A percentile compares a stretch with the other conserved stretches of the same genome.
Evolutionary conservation across 2,797 vertebrate species (phyloP).

Genomic region (Eurystomus glaucurus): DNA sequence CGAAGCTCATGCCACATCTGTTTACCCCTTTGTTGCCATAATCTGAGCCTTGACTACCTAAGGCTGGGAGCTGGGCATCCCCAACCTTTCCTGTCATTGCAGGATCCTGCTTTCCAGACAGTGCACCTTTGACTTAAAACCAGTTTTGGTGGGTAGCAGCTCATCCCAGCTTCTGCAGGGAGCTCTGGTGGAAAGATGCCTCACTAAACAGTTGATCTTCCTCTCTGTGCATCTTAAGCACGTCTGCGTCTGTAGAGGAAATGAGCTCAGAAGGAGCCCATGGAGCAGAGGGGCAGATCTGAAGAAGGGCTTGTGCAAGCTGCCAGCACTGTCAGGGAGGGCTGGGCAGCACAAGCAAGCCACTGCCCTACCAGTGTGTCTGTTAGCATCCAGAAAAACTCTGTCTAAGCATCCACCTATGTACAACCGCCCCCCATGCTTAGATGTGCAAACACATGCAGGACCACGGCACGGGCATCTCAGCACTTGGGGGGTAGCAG

Average conservation of each 20-base stretch:
- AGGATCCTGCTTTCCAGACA: neutral
- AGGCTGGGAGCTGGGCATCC: neutral
- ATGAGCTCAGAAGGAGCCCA: neutral
- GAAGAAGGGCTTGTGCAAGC: neutral
- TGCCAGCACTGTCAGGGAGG: neutral
- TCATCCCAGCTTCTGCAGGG: neutral
- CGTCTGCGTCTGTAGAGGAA: neutral
- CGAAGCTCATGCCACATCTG: neutral
- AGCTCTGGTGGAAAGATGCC: neutral
- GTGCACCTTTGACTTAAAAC: neutral
- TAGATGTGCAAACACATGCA: neutral
- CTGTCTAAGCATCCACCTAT: neutral
- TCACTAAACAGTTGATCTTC: neutral
- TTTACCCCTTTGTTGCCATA: neutral
- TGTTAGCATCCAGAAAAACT: neutral
- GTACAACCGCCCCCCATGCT: neutral
- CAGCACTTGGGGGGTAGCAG: accelerated
- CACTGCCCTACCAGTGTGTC: neutral
- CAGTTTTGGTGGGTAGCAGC: accelerated
- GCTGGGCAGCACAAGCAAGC: neutral
- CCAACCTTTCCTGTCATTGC: neutral
- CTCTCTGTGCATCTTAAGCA: neutral
- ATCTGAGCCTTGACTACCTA: neutral
- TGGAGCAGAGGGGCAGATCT: neutral
- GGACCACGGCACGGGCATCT: accelerated